A percentile compares a stretch with the other conserved stretches of the same genome.
Conservation (phyloP, 2,888 invertebrate genomes). For the Julus scanicus region DNA sequence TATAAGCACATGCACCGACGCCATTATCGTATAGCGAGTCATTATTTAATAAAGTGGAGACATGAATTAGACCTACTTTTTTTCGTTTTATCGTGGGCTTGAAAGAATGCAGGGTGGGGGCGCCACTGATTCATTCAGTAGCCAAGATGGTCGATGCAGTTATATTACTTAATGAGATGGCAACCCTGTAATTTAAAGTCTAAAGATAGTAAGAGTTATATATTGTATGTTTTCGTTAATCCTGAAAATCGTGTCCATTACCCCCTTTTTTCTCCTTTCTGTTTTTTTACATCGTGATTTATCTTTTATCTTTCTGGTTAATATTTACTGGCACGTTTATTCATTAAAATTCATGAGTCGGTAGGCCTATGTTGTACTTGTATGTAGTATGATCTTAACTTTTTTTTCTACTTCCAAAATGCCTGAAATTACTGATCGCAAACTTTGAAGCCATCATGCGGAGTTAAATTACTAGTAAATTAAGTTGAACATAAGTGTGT, state of each 20-base stretch:
- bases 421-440: slow-evolving; percentile 19
- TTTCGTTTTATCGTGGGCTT: background rate
- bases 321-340: slow-evolving; percentile 47
- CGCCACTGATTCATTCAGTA: slow-evolving; percentile 2
- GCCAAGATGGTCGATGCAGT: background rate
- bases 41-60: background rate
- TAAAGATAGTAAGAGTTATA: background rate
- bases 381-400: background rate
- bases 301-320: slow-evolving; percentile 13
- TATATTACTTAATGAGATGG: background rate
- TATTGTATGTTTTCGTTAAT: background rate
- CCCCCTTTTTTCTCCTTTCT: background rate
- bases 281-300: background rate
- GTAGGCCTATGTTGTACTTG: background rate
- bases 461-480: slow-evolving; percentile 1
- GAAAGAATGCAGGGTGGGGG: background rate
- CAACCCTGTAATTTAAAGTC: background rate
- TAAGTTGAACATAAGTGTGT: background rate
- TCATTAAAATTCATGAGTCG: slow-evolving; percentile 32
- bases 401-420: background rate
- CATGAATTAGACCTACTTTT: background rate
- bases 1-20: slow-evolving; percentile 15
- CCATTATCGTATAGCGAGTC: slow-evolving; percentile 1
- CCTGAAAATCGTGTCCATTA: background rate
- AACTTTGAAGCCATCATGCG: background rate